Percentiles rank a stretch among this genome's conserved stretches.
Evolutionary conservation across 1,140 invertebrate genomes (phyloP).

Genomic region (Aphidius gifuensis): DNA sequence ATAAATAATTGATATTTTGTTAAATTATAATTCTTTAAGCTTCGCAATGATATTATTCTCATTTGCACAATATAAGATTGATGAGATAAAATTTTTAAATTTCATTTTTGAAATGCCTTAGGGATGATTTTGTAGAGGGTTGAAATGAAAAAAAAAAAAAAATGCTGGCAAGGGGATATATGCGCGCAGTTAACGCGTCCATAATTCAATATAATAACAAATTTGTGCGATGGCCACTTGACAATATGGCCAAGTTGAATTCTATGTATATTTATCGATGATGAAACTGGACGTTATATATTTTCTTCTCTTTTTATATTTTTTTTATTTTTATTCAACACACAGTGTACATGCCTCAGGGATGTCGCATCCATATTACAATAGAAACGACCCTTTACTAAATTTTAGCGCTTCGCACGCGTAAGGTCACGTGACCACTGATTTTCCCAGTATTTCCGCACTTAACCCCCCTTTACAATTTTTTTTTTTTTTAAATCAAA

Average conservation of each 20-base stretch:
- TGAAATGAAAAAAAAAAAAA: neutral
- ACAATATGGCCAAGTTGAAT: constrained; percentile 37
- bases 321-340: constrained; percentile 1
- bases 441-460: neutral
- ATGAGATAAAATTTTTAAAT: too few species aligned
- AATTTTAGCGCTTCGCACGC: constrained; percentile 1
- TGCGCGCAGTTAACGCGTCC: constrained; percentile 22
- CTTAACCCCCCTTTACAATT: neutral
- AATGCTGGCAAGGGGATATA: neutral
- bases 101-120: too few species aligned
- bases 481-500: neutral
- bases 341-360: constrained; percentile 16
- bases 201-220: constrained; percentile 39
- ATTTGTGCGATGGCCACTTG: constrained; percentile 35
- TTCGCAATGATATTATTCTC: too few species aligned
- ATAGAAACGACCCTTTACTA: neutral
- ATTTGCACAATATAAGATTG: too few species aligned
- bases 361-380: constrained; percentile 24
- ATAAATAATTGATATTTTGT: too few species aligned
- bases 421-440: constrained; percentile 3
- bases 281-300: constrained; percentile 10
- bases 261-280: constrained; percentile 11
- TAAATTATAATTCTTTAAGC: too few species aligned
- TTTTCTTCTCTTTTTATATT: neutral
- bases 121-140: neutral